Percentiles rank a stretch among this genome's conserved stretches.
Evolutionary conservation across 2,797 vertebrate species (phyloP).

Genomic region (Knipowitschia caucasica): DNA sequence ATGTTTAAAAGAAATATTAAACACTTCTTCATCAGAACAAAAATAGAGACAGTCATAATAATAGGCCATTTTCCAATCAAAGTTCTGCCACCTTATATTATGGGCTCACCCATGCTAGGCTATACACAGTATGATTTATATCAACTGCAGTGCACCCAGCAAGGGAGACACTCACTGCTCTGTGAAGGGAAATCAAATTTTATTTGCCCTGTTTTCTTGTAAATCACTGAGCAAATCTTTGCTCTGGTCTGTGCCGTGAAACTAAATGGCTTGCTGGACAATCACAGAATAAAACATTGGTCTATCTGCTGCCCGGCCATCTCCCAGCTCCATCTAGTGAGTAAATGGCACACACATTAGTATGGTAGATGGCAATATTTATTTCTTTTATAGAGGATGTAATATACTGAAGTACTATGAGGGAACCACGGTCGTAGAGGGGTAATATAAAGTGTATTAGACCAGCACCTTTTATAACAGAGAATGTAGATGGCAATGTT

Average conservation of each 20-base stretch:
- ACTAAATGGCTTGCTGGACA: conserved; percentile 60
- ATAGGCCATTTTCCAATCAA: conserved; percentile 26
- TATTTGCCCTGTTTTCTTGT: conserved; percentile 60
- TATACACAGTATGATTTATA: conserved; percentile 34
- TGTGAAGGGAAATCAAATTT: conserved; percentile 57
- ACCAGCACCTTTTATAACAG: conserved; percentile 71
- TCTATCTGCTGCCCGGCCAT: conserved; percentile 57
- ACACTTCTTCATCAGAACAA: conserved; percentile 23
- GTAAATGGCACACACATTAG: conserved; percentile 79
- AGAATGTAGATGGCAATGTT: conserved; percentile 69
- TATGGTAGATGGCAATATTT: conserved; percentile 77
- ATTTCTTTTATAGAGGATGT: conserved; percentile 79
- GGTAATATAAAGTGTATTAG: conserved; percentile 79
- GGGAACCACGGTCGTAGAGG: conserved; percentile 65
- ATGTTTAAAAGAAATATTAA: conserved; percentile 53
- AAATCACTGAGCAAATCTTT: conserved; percentile 70
- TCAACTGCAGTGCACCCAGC: conserved; percentile 33
- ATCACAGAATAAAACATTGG: conserved; percentile 58
- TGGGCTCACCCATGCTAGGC: conserved; percentile 12
- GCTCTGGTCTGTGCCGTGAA: conserved; percentile 51
- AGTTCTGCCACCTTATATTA: conserved; percentile 19
- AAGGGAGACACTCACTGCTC: conserved; percentile 45
- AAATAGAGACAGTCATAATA: conserved; percentile 27
- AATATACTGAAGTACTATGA: conserved; percentile 74
- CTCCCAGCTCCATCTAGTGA: conserved; percentile 63